These are phyloP conservation scores for Sebastes alutus DNA, from an alignment of 2,797 vertebrate species.

Conservation along the genomic window DNA sequence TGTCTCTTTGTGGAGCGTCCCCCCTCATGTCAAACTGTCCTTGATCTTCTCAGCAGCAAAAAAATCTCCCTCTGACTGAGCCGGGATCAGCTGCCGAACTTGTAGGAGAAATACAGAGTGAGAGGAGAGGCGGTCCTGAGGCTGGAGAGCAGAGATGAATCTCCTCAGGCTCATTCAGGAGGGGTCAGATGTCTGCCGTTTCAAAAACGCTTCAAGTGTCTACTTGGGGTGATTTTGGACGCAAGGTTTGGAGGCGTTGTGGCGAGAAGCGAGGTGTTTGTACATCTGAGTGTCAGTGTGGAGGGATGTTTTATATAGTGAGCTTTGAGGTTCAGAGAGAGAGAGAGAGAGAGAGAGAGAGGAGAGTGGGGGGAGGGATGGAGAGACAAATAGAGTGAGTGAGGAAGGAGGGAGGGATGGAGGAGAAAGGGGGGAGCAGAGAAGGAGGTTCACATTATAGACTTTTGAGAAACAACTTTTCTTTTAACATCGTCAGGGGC, in stretches of 20 bases:
- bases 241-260: constrained; percentile 23
- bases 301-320: constrained; percentile 73
- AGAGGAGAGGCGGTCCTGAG: constrained; percentile 39
- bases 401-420: background rate
- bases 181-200: constrained; percentile 48
- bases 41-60: constrained; percentile 43
- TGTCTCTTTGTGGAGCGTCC: constrained; percentile 71
- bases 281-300: constrained; percentile 65
- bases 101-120: constrained; percentile 41
- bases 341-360: constrained; percentile 31
- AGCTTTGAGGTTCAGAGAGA: constrained; percentile 49
- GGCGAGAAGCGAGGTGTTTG: constrained; percentile 54
- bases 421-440: background rate
- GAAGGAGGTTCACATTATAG: constrained; percentile 37
- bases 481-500: constrained; percentile 19
- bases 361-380: constrained; percentile 22
- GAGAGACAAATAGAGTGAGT: constrained; percentile 29
- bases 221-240: background rate
- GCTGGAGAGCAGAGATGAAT: constrained; percentile 31
- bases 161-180: constrained; percentile 61
- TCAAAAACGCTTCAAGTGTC: background rate
- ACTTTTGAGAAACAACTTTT: constrained; percentile 74
- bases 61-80: constrained; percentile 36
- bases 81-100: constrained; percentile 50
- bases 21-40: constrained; percentile 56